Conservation (phyloP, 2,888 invertebrate genomes). For the Frankliniella intonsa region DNA sequence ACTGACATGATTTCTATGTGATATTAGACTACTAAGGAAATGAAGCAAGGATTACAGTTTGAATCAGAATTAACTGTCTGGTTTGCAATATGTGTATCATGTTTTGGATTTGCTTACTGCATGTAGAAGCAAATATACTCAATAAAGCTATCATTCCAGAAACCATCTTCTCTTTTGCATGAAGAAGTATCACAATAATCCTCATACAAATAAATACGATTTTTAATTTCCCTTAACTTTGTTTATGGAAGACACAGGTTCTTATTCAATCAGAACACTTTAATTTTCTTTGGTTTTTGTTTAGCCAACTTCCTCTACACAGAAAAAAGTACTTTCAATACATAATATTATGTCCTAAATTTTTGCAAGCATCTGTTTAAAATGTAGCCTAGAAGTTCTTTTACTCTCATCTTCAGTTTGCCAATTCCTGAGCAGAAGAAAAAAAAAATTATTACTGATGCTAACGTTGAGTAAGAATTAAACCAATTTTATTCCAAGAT, state of each 20-base stretch:
- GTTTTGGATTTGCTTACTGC: slow-evolving; percentile 23
- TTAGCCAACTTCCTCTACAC: background rate
- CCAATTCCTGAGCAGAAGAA: background rate
- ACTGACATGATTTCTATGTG: slow-evolving; percentile 19
- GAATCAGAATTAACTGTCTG: background rate
- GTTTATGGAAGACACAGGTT: no score
- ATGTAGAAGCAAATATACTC: slow-evolving; percentile 33
- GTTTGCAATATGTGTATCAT: background rate
- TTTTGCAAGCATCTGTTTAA: slow-evolving; percentile 5
- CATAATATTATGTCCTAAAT: slow-evolving; percentile 21
- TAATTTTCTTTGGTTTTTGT: slow-evolving; percentile 40
- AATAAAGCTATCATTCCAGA: slow-evolving; percentile 36
- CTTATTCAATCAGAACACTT: slow-evolving; percentile 4
- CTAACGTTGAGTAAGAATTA: background rate
- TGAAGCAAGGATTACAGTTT: background rate
- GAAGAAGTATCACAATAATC: background rate
- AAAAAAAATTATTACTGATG: background rate
- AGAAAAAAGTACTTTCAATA: no score
- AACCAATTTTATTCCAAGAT: no score
- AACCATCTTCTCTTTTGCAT: slow-evolving; percentile 35
- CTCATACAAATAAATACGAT: no score
- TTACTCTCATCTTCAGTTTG: background rate
- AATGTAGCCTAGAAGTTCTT: background rate
- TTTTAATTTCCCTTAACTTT: no score
- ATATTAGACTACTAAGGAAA: slow-evolving; percentile 5